Percentiles rank a stretch among this genome's conserved stretches.
Conservation (phyloP, 2,888 invertebrate species). For the Agrochola macilenta region DNA sequence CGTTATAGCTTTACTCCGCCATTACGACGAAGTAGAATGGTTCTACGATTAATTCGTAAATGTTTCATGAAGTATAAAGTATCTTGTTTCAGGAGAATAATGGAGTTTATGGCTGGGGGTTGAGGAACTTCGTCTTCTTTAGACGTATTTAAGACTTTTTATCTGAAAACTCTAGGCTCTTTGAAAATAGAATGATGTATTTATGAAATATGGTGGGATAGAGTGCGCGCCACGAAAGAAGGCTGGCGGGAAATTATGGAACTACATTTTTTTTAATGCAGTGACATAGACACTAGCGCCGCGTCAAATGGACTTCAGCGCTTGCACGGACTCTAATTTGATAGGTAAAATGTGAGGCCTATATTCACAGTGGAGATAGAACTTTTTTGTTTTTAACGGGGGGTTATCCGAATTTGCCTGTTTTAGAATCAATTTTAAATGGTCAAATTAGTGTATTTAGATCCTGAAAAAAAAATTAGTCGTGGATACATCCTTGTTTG, state of each 20-base stretch:
- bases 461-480: no score
- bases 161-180: not conserved
- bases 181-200: not conserved
- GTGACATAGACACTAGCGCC: no score
- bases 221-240: no score
- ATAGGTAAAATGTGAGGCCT: not conserved
- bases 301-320: no score
- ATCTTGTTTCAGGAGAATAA: conserved; percentile 38
- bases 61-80: conserved; percentile 80
- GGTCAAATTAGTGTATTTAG: no score
- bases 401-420: no score
- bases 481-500: no score
- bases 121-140: not conserved
- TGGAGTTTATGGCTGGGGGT: conserved; percentile 25
- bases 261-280: no score
- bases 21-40: conserved; percentile 59
- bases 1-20: conserved; percentile 74
- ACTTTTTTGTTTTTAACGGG: not conserved
- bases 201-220: not conserved
- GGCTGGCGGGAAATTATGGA: no score
- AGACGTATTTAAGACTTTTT: not conserved
- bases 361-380: not conserved
- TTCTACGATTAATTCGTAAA: conserved; percentile 86
- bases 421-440: no score
- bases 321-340: not conserved